Evolutionary conservation across 1,140 invertebrate species (phyloP).

Genomic region (Rhynchophorus ferrugineus): DNA sequence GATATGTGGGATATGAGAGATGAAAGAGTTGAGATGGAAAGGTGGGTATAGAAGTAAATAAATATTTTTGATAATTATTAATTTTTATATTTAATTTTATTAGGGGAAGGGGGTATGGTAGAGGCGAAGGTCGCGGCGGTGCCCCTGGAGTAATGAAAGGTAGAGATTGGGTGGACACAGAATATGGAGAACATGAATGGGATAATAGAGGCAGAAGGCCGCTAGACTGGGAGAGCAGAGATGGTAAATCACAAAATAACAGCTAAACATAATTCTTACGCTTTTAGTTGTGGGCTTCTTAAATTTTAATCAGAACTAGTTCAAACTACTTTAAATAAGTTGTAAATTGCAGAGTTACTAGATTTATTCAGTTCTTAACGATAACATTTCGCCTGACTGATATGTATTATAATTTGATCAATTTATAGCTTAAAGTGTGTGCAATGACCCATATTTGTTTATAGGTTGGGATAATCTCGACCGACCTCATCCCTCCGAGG

Average conservation of each 20-base stretch:
- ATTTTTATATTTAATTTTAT: too few species aligned
- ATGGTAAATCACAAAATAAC: slow-evolving; percentile 7
- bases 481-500: slow-evolving; percentile 26
- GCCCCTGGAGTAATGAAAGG: slow-evolving; percentile 11
- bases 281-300: neutral
- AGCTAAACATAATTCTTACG: neutral
- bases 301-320: too few species aligned
- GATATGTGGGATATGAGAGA: slow-evolving; percentile 37
- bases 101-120: slow-evolving; percentile 22
- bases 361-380: too few species aligned
- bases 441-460: too few species aligned
- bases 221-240: slow-evolving; percentile 34
- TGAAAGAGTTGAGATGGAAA: slow-evolving; percentile 26
- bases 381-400: too few species aligned
- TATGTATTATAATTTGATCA: too few species aligned
- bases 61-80: neutral
- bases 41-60: slow-evolving; percentile 5
- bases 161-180: slow-evolving; percentile 31
- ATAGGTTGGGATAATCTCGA: slow-evolving; percentile 24
- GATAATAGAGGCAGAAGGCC: slow-evolving; percentile 28
- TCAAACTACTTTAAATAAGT: too few species aligned
- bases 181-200: slow-evolving; percentile 36
- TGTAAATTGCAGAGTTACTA: too few species aligned
- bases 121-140: slow-evolving; percentile 28
- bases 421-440: too few species aligned